phyloP scores from a whole-genome alignment of 2,888 invertebrate genomes.

The Andrena trimmerana region DNA sequence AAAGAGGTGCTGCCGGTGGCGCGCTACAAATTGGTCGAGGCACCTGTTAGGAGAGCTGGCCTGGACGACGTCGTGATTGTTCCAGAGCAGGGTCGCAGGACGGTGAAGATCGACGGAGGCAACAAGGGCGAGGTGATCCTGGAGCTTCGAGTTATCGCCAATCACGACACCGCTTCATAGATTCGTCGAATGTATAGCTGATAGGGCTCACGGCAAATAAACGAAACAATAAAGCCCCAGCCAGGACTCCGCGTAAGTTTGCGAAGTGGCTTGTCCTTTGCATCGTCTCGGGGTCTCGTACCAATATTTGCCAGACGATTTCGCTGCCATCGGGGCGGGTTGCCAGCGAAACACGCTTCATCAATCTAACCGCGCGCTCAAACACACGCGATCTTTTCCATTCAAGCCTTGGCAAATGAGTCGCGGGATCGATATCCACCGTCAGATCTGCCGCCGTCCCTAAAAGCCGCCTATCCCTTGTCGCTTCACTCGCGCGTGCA shows the following conservation, averaged over 20 bases:
- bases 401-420: conserved; percentile 39
- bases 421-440: conserved; percentile 57
- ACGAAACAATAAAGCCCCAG: neutral
- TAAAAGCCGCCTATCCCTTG: conserved; percentile 53
- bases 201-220: neutral
- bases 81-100: conserved; percentile 73
- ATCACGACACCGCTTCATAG: conserved; percentile 69
- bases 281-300: neutral
- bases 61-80: conserved; percentile 70
- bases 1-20: conserved; percentile 69
- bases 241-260: neutral
- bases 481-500: conserved; percentile 19
- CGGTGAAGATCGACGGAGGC: conserved; percentile 73
- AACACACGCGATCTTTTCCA: conserved; percentile 42
- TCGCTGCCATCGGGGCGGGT: neutral
- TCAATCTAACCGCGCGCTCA: conserved; percentile 37
- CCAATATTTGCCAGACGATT: conserved; percentile 13
- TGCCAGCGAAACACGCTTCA: conserved; percentile 13
- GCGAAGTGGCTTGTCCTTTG: neutral
- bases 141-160: conserved; percentile 80
- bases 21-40: conserved; percentile 74
- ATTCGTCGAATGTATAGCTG: neutral
- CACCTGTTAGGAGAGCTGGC: conserved; percentile 67
- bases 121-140: conserved; percentile 79
- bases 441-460: conserved; percentile 56